Evolutionary conservation across 2,113 vertebrate species (phyloP).

Genomic region (Larimichthys crocea): DNA sequence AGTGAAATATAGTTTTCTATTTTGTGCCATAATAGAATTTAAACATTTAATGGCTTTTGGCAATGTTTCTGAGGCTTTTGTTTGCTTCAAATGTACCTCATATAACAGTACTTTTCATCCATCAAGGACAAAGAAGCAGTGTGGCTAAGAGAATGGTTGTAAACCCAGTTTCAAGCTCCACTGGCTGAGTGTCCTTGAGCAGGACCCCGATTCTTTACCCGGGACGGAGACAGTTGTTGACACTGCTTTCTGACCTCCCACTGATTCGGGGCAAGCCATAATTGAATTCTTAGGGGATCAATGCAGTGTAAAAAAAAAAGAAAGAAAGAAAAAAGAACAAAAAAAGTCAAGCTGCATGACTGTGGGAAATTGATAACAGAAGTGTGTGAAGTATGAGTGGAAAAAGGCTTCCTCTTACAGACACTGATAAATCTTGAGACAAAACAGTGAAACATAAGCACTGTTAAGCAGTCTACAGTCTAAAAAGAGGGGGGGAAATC

Average conservation of each 20-base stretch:
- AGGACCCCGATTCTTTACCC: conserved; percentile 7
- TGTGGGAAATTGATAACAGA: conserved; percentile 42
- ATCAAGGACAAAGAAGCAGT: background rate
- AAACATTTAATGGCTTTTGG: background rate
- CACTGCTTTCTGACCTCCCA: conserved; percentile 43
- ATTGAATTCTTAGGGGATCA: conserved; percentile 58
- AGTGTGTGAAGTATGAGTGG: background rate
- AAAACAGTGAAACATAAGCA: background rate
- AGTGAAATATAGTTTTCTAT: background rate
- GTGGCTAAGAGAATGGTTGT: background rate
- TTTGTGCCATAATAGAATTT: background rate
- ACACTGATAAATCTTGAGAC: background rate
- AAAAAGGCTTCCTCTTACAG: conserved; percentile 7
- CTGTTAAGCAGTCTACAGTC: background rate
- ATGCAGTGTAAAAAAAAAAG: conserved; percentile 20
- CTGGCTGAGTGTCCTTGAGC: conserved; percentile 45
- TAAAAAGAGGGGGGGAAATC: background rate
- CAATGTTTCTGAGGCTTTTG: background rate
- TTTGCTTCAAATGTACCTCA: background rate
- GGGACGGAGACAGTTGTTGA: conserved; percentile 37
- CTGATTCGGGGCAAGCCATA: conserved; percentile 18
- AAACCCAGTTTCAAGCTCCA: conserved; percentile 14
- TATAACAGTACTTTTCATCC: background rate
- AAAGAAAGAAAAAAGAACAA: conserved; percentile 3
- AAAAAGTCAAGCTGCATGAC: conserved; percentile 13